Evolutionary conservation across 2,888 invertebrate species (phyloP), one percentile per base, ranked within the genome.

Genomic region (Mythimna impura): DNA sequence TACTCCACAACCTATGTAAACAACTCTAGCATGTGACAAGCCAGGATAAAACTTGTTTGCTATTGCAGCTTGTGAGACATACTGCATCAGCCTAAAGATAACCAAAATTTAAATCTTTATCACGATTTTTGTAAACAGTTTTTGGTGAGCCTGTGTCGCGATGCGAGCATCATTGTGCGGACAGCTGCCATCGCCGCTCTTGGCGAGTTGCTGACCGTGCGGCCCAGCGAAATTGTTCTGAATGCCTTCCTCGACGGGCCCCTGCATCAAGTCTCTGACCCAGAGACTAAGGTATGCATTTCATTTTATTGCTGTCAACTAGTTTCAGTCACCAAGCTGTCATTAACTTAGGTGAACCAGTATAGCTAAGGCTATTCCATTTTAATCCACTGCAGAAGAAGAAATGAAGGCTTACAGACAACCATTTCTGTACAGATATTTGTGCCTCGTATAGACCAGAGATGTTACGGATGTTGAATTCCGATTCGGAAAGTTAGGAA

Each of bases 241-340:
- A 93, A 95, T 63, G 94, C 95, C 3, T 95, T 96, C 85, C 90
- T 96, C n/a, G 64, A 89, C 2, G 96, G 96, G 0, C 95, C 96
- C 4, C 86, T 96, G 89, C 92, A 92, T 57, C 96, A 96, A 81
- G 89, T 96, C 2, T 91, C 93, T 2, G 96, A 96, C 76, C 95
- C 96, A 0, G 96, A 96, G 77, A 84, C 85, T 12, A 96, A 95
- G 94, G 96, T 94, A 85, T 17, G 1, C 4, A n/a, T 52, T 54
- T 17, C 5, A 36, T 73, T 10, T 43, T 54, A 25, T 17, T 3
- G 2, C 17, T 30, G n/a, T 25, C 1, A 40, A 7, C 0, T 34
- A 34, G 22, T 14, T 25, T 54, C 20, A 25, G 10, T 61, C 34
- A 54, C 1, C 47, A 57, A 20, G 36, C 17, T 66, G 9, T 25